Conservation (phyloP, 2,797 vertebrate genomes). For the Labroides dimidiatus region DNA sequence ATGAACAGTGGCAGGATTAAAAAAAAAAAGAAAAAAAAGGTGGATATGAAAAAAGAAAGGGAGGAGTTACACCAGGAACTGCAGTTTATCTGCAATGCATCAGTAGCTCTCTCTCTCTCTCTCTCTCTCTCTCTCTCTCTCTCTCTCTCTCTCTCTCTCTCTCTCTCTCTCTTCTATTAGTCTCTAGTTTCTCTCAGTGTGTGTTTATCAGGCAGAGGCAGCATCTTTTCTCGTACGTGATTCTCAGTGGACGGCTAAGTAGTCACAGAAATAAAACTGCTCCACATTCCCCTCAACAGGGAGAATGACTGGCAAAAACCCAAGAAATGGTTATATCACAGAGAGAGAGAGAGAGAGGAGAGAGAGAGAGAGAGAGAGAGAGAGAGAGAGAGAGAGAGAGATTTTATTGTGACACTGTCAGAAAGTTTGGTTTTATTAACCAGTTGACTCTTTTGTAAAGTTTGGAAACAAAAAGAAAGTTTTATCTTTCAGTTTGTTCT, state of each 20-base stretch:
- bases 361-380: no score
- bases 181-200: constrained; percentile 3
- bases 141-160: constrained; percentile 53
- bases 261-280: constrained; percentile 48
- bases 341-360: no score
- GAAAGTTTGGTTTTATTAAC: no score
- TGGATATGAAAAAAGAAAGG: constrained; percentile 56
- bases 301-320: constrained; percentile 10
- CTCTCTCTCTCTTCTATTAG: constrained; percentile 56
- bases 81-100: constrained; percentile 92
- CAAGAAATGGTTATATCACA: constrained; percentile 17
- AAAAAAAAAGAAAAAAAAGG: constrained; percentile 48
- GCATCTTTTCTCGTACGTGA: constrained; percentile 46
- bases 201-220: constrained; percentile 27
- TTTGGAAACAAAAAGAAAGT: no score
- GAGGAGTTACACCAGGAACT: constrained; percentile 78
- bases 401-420: no score
- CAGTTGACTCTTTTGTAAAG: no score
- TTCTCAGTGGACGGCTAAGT: constrained; percentile 49
- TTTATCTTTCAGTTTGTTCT: not conserved
- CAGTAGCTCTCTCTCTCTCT: constrained; percentile 77
- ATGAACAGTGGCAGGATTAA: constrained; percentile 47
- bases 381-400: no score
- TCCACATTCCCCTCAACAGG: constrained; percentile 44
- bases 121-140: constrained; percentile 55